phyloP scores from a whole-genome alignment of 2,113 vertebrate genomes.

The Litocranius walleri region DNA sequence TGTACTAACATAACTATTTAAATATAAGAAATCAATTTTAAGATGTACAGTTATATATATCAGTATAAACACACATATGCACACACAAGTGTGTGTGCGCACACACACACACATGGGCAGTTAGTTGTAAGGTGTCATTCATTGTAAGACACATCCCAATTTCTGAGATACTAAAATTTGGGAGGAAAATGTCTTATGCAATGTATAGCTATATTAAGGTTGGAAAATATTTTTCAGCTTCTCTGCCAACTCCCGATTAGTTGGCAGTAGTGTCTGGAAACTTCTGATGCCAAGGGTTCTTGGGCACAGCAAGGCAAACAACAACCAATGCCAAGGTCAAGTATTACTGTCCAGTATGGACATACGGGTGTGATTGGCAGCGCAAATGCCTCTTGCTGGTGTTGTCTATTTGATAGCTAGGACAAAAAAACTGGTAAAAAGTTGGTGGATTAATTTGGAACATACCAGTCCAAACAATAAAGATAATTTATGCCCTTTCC shows the following conservation, averaged over 20 bases:
- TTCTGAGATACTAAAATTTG: background rate
- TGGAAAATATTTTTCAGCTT: background rate
- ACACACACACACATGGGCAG: background rate
- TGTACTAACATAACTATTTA: background rate
- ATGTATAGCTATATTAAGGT: background rate
- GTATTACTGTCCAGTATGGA: background rate
- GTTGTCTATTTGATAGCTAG: background rate
- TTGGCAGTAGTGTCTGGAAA: background rate
- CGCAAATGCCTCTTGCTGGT: background rate
- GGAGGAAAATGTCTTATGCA: background rate
- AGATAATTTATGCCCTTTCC: background rate
- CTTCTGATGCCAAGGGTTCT: background rate
- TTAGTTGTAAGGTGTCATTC: background rate
- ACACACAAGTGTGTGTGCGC: fast-evolving
- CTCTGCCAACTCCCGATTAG: background rate
- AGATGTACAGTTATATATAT: background rate
- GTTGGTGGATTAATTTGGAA: background rate
- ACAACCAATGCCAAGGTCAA: background rate
- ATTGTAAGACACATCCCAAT: background rate
- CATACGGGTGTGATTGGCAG: background rate
- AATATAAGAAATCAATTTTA: background rate
- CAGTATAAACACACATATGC: background rate
- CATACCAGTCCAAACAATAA: background rate
- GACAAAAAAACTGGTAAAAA: background rate
- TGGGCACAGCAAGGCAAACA: background rate